phyloP scores from a whole-genome alignment of 2,888 invertebrate species.

The Diachrysia chrysitis region DNA sequence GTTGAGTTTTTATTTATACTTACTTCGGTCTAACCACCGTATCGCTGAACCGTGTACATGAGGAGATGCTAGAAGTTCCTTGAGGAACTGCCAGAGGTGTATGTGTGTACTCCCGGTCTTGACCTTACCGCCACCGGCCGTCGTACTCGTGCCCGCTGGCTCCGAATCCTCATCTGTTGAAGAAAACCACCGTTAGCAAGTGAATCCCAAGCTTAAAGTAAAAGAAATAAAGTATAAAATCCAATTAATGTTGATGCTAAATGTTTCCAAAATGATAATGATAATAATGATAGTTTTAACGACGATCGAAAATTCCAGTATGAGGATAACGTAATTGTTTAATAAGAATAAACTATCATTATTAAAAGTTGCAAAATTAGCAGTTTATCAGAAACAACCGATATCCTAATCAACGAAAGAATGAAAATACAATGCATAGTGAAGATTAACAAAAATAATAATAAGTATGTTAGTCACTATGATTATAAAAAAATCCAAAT shows the following conservation, averaged over 20 bases:
- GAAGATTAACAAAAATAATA: not conserved
- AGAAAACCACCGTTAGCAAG: conserved; percentile 26
- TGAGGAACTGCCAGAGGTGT: conserved; percentile 99
- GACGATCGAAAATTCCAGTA: not conserved
- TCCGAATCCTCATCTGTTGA: conserved; percentile 90
- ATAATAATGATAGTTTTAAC: not conserved
- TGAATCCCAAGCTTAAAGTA: not conserved
- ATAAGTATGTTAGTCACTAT: not conserved
- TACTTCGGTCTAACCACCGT: conserved; percentile 97
- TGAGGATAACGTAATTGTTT: not conserved
- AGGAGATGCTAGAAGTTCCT: conserved; percentile 97
- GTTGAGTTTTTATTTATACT: conserved; percentile 61
- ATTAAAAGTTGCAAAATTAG: not conserved
- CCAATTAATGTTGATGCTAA: conserved; percentile 21
- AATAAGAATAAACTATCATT: not conserved
- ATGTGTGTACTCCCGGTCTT: conserved; percentile 95
- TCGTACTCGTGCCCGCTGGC: conserved; percentile 74
- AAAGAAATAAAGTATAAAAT: conserved; percentile 29
- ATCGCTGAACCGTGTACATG: conserved; percentile 97
- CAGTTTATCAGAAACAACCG: not conserved
- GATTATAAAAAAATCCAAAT: not conserved
- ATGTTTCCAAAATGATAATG: not conserved
- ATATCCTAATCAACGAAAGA: not conserved
- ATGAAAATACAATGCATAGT: not conserved
- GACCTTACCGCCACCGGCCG: conserved; percentile 72